Evolutionary conservation across 2,113 vertebrate species (phyloP).

Genomic region (Rhynchomys soricoides): DNA sequence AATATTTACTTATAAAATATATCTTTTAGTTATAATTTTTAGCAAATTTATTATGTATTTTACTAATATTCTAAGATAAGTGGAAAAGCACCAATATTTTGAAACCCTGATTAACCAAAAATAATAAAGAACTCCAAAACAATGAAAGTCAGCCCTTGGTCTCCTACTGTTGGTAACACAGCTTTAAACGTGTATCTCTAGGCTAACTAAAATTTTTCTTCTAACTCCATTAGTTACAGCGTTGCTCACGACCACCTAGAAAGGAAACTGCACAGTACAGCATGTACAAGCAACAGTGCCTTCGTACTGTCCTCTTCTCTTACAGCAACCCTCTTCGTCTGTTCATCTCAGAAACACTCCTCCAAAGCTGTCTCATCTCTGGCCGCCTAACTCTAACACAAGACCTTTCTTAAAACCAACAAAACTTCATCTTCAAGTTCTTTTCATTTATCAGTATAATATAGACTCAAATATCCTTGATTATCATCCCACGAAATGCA

Average conservation of each 20-base stretch:
- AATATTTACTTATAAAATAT: constrained; percentile 27
- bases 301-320: not conserved
- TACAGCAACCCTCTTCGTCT: not conserved
- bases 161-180: not conserved
- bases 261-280: not conserved
- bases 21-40: constrained; percentile 13
- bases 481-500: not conserved
- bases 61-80: constrained; percentile 47
- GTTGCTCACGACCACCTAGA: constrained; percentile 27
- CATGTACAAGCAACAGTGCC: not conserved
- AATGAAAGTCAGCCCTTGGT: constrained; percentile 18
- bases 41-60: constrained; percentile 32
- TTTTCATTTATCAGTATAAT: not conserved
- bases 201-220: constrained; percentile 34
- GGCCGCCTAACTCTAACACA: not conserved
- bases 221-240: constrained; percentile 12
- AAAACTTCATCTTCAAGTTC: constrained; percentile 16
- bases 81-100: not conserved
- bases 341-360: constrained; percentile 33
- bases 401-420: constrained; percentile 26
- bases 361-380: not conserved
- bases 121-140: constrained; percentile 22
- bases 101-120: constrained; percentile 13
- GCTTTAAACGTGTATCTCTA: constrained; percentile 37
- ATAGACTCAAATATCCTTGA: not conserved